Conservation (phyloP, 2,888 invertebrate genomes). For the Gastrophysa polygoni region DNA sequence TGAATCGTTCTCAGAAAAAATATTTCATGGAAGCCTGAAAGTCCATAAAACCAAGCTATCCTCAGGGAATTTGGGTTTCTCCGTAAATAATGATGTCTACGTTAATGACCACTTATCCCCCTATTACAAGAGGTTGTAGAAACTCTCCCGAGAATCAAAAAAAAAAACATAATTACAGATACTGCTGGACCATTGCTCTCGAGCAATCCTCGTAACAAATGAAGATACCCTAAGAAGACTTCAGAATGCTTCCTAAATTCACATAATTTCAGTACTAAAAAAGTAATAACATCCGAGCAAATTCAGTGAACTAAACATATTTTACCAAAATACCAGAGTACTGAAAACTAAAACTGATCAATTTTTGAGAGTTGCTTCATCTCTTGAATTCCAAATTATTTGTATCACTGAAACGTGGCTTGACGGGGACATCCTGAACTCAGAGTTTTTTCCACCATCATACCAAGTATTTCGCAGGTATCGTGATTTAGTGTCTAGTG, state of each 20-base stretch:
- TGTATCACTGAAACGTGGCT: conserved; percentile 5
- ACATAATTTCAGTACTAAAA: neutral
- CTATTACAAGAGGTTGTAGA: neutral
- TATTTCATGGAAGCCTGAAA: neutral
- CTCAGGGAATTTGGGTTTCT: neutral
- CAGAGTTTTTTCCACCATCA: conserved; percentile 10
- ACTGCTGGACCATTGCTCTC: neutral
- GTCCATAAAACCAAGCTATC: neutral
- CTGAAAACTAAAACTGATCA: conserved; percentile 5
- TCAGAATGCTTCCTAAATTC: neutral
- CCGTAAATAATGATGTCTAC: neutral
- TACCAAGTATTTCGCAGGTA: conserved; percentile 7
- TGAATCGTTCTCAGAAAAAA: neutral
- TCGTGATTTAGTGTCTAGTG: conserved; percentile 4
- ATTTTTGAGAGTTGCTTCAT: conserved; percentile 2
- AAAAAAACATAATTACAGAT: neutral
- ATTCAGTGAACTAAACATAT: conserved; percentile 7
- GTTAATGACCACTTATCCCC: neutral
- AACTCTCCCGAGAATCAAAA: neutral
- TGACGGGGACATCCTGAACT: neutral
- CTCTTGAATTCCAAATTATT: conserved; percentile 3
- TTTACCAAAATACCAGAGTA: conserved; percentile 6
- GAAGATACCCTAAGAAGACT: neutral
- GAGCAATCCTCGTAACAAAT: conserved; percentile 1
- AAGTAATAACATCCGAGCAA: neutral